Base-by-base conservation (phyloP, 2,797 vertebrate genomes). In the Cyprinodon diabolis region DNA sequence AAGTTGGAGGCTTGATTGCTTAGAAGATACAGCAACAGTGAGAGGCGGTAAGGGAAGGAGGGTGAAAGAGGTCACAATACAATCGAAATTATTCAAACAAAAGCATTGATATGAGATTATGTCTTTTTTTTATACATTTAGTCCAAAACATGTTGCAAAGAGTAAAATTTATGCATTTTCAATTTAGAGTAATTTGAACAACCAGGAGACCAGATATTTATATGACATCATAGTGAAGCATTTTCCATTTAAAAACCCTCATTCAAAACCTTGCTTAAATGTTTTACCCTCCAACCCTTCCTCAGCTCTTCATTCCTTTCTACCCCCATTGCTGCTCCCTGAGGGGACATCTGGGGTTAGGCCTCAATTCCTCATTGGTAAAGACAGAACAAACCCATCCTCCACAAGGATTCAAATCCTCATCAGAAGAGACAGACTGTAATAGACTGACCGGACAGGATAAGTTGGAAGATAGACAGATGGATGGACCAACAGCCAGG, bases 1-100 rank as follows among this genome's bases (percentile, higher is more conserved):
- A 78, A 90, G 91, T 95, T 95, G 91, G 94, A 93, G 88, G 80
- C 72, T 94, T 85, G 92, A 94, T 96, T 95, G 93, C 93, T 95
- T 90, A 92, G 91, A 91, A 91, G 86, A 94, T 95, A 95, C 88
- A 91, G 86, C 84, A 84, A 89, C 93, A 95, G 94, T 93, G 91
- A 89, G 89, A 75, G 80, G 76, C 21, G 92, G 92, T 74, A 87
- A 90, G 88, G 90, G 67, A 71, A 68, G 83, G 84, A 79, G 71
- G 70, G 73, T 0, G 67, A 60, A 23, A 25, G 73, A 79, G 58
- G 78, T 66, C 37, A 71, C 45, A 77, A 70, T 0, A 48, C 77
- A 83, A 63, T 63, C 19, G 6, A 75, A 84, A 80, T 72, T 77
- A 66, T 74, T 95, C 90, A 93, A 93, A 95, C 91, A 93, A 94